A percentile compares a stretch with the other conserved stretches of the same genome.
phyloP scores from a whole-genome alignment of 2,888 invertebrate species.

The Lepas anatifera region DNA sequence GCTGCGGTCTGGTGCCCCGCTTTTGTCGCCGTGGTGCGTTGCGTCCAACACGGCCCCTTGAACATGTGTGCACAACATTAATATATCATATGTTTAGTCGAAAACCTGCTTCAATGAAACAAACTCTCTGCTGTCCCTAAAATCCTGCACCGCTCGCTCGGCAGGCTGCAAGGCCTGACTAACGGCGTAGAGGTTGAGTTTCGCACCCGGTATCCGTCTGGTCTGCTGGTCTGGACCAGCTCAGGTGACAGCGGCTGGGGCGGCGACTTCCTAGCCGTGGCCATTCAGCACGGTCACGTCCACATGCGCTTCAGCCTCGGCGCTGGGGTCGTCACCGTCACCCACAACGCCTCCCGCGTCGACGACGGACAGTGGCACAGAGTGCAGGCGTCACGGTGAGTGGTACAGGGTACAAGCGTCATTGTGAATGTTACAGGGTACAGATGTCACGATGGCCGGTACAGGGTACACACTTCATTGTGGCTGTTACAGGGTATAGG shows the following conservation, averaged over 20 bases:
- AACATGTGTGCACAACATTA: too few relatives aligned
- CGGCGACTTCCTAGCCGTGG: constrained; percentile 71
- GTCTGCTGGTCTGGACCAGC: constrained; percentile 76
- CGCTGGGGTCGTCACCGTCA: constrained; percentile 70
- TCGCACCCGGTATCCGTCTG: constrained; percentile 54
- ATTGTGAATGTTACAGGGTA: too few relatives aligned
- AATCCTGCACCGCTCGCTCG: not conserved
- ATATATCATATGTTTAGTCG: too few relatives aligned
- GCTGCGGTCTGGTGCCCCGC: too few relatives aligned
- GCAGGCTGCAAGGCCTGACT: constrained; percentile 65
- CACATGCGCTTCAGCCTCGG: constrained; percentile 70
- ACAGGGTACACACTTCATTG: too few relatives aligned
- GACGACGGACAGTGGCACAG: constrained; percentile 79
- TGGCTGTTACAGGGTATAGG: too few relatives aligned
- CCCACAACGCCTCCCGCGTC: constrained; percentile 70
- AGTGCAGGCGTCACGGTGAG: constrained; percentile 30
- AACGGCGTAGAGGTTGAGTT: constrained; percentile 80
- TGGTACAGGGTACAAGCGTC: too few relatives aligned
- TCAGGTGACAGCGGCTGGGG: constrained; percentile 26
- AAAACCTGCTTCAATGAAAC: too few relatives aligned
- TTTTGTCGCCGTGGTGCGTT: too few relatives aligned
- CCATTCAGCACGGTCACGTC: constrained; percentile 63
- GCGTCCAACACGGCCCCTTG: too few relatives aligned
- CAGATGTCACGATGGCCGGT: too few relatives aligned
- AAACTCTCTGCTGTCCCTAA: not conserved